These are phyloP conservation scores for Coronaproctus castanopsis DNA, from an alignment of 2,888 invertebrate genomes.

Conservation along the genomic window DNA sequence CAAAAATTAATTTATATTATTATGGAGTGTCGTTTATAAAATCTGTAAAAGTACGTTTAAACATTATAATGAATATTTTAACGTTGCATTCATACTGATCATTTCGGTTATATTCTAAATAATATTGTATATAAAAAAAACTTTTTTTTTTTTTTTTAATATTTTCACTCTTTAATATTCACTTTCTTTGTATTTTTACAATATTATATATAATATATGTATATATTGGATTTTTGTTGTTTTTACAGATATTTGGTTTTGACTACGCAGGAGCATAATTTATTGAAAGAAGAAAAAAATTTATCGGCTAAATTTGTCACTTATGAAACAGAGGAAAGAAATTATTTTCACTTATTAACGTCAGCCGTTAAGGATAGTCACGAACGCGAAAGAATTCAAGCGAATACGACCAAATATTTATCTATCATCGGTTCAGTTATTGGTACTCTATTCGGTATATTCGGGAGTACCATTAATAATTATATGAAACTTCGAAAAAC, in stretches of 20 bases:
- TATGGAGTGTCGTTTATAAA: too few species aligned
- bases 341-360: slow-evolving; percentile 48
- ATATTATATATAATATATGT: background rate
- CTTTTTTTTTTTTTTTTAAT: too few species aligned
- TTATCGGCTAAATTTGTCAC: slow-evolving; percentile 38
- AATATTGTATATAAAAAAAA: too few species aligned
- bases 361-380: slow-evolving; percentile 54
- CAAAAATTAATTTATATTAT: too few species aligned
- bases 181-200: background rate
- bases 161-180: too few species aligned
- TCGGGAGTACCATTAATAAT: slow-evolving; percentile 45
- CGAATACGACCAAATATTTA: slow-evolving; percentile 70
- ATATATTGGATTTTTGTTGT: too few species aligned
- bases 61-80: too few species aligned
- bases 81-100: too few species aligned
- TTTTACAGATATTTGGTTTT: slow-evolving; percentile 28
- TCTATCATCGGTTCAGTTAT: slow-evolving; percentile 50
- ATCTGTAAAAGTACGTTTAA: too few species aligned
- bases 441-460: slow-evolving; percentile 41
- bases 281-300: slow-evolving; percentile 29
- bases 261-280: slow-evolving; percentile 39
- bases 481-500: slow-evolving; percentile 42
- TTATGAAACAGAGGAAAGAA: slow-evolving; percentile 52
- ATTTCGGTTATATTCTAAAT: too few species aligned
- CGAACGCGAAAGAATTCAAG: slow-evolving; percentile 58